Evolutionary conservation across 2,797 vertebrate species (phyloP).

Genomic region (Botia almorhae): DNA sequence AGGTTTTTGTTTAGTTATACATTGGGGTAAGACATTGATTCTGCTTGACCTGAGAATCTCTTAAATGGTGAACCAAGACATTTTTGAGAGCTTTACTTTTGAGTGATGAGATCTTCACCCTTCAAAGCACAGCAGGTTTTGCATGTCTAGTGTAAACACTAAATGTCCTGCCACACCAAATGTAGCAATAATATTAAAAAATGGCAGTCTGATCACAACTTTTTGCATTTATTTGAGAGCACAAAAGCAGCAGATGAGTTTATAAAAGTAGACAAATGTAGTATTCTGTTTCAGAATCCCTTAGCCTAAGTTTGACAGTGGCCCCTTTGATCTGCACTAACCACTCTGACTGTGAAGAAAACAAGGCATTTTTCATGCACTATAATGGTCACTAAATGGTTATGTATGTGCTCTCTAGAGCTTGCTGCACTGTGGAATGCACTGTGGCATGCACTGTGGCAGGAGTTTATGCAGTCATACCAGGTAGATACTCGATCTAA

Average conservation of each 20-base stretch:
- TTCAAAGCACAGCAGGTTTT: constrained; percentile 64
- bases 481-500: constrained; percentile 70
- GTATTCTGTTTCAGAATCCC: constrained; percentile 7
- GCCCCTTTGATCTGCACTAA: constrained; percentile 57
- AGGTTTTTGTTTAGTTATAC: constrained; percentile 46
- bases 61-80: constrained; percentile 21
- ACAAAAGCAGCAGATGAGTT: neutral
- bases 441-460: constrained; percentile 27
- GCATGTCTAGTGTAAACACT: constrained; percentile 72
- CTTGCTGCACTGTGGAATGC: constrained; percentile 28
- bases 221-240: constrained; percentile 8
- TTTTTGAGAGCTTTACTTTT: constrained; percentile 57
- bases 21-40: constrained; percentile 48
- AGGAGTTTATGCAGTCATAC: constrained; percentile 60
- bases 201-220: neutral
- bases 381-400: constrained; percentile 22
- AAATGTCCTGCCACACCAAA: neutral
- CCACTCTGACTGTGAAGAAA: neutral
- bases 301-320: constrained; percentile 61
- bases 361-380: constrained; percentile 34
- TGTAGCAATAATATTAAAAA: constrained; percentile 1
- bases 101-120: constrained; percentile 59
- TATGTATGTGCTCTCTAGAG: constrained; percentile 12
- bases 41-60: constrained; percentile 48
- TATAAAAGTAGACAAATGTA: constrained; percentile 9